phyloP scores from a whole-genome alignment of 2,888 invertebrate genomes.

The Agriopis leucophaearia region DNA sequence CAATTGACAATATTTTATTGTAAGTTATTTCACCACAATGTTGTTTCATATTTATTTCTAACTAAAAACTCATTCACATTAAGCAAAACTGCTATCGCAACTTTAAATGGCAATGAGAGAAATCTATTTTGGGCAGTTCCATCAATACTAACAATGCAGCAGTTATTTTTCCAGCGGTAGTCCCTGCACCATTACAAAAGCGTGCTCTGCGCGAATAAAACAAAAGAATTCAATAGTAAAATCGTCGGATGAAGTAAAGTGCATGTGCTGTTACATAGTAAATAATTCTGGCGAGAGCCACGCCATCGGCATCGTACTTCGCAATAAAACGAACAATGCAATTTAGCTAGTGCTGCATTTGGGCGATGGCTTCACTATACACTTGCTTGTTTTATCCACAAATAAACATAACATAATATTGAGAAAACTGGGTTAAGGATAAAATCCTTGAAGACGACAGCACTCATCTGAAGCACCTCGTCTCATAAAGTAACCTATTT shows the following conservation, averaged over 20 bases:
- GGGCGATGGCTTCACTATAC: slow-evolving; percentile 73
- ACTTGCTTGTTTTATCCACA: slow-evolving; percentile 62
- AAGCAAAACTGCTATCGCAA: slow-evolving; percentile 19
- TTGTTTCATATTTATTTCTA: slow-evolving; percentile 6
- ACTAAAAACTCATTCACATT: slow-evolving; percentile 7
- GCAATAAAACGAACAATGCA: slow-evolving; percentile 84
- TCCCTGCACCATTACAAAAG: slow-evolving; percentile 47
- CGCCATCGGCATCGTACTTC: slow-evolving; percentile 72
- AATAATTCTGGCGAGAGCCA: slow-evolving; percentile 81
- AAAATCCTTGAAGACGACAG: slow-evolving; percentile 23
- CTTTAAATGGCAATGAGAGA: slow-evolving; percentile 21
- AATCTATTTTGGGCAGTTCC: slow-evolving; percentile 27
- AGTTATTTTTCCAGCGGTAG: slow-evolving; percentile 28
- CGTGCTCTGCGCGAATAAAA: slow-evolving; percentile 55
- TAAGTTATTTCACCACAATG: too few relatives aligned
- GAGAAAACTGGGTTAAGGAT: slow-evolving; percentile 35
- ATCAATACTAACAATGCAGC: slow-evolving; percentile 31
- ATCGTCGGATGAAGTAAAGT: slow-evolving; percentile 77
- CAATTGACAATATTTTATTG: too few relatives aligned
- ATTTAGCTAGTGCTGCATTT: slow-evolving; percentile 81
- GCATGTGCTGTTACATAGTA: slow-evolving; percentile 82
- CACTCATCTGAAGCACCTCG: slow-evolving; percentile 15
- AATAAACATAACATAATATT: slow-evolving; percentile 58
- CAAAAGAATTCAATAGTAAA: slow-evolving; percentile 73
- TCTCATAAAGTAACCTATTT: slow-evolving; percentile 19